These are phyloP conservation scores for Melanotus villosus DNA, from an alignment of 2,888 invertebrate genomes.

Conservation along the genomic window DNA sequence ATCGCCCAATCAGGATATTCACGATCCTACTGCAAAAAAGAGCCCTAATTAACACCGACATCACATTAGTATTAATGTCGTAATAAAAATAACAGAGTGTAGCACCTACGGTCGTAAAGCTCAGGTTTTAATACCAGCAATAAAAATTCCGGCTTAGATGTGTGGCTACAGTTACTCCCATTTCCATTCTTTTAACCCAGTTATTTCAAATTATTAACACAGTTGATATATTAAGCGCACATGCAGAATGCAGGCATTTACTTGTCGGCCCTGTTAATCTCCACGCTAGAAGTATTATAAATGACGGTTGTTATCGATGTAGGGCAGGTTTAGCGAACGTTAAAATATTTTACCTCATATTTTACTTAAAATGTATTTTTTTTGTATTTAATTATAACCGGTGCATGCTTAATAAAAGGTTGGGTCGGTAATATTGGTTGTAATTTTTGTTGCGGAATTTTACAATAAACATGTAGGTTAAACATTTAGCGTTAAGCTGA, in stretches of 20 bases:
- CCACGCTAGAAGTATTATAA: neutral
- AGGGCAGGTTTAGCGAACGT: neutral
- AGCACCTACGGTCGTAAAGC: neutral
- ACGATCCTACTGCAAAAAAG: no score
- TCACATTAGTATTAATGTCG: neutral
- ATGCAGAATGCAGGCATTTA: neutral
- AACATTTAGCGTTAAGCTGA: no score
- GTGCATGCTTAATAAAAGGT: neutral
- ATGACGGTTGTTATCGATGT: neutral
- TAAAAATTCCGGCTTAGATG: conserved; percentile 6
- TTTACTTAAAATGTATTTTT: no score
- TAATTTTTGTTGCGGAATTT: no score
- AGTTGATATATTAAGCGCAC: neutral
- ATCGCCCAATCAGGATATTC: no score
- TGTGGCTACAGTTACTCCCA: conserved; percentile 2
- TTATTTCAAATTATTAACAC: neutral
- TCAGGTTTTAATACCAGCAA: neutral
- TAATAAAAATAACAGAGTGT: neutral
- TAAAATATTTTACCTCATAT: no score
- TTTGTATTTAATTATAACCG: neutral
- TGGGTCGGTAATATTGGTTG: no score
- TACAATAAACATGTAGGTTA: no score
- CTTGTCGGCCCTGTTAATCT: neutral
- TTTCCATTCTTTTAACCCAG: conserved; percentile 3
- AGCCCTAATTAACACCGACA: no score